phyloP scores from a whole-genome alignment of 2,113 vertebrate genomes.

The Lasiurus borealis region DNA sequence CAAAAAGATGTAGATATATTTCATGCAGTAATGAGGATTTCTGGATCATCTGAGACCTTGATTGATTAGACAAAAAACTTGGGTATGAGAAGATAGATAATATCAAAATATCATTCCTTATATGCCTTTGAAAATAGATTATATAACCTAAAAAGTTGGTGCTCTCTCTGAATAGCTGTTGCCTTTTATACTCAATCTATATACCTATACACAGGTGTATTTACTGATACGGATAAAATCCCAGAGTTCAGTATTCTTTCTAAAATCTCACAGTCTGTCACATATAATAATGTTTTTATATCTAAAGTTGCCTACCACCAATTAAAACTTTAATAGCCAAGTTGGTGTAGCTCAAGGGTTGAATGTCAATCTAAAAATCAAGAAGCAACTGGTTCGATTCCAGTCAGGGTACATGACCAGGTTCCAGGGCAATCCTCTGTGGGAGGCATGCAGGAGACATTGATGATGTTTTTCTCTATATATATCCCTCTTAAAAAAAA shows the following conservation, averaged over 20 bases:
- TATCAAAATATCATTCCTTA: slow-evolving; percentile 46
- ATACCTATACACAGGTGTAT: background rate
- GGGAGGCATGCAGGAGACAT: too few relatives aligned
- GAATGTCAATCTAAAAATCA: too few relatives aligned
- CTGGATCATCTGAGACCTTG: slow-evolving; percentile 3
- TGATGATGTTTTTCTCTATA: too few relatives aligned
- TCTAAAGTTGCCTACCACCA: background rate
- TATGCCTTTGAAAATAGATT: slow-evolving; percentile 30
- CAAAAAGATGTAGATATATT: slow-evolving; percentile 32
- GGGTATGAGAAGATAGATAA: background rate
- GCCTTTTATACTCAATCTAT: slow-evolving; percentile 21
- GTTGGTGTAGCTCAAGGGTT: too few relatives aligned
- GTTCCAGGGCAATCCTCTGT: too few relatives aligned
- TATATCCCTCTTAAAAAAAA: too few relatives aligned
- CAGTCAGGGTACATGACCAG: too few relatives aligned
- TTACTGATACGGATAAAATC: slow-evolving; percentile 17
- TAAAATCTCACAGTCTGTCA: slow-evolving; percentile 14
- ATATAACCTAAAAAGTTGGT: background rate
- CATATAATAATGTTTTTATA: slow-evolving; percentile 36
- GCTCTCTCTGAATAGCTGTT: background rate
- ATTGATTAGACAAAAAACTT: slow-evolving; percentile 32
- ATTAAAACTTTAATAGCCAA: slow-evolving; percentile 29
- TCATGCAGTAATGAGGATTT: background rate
- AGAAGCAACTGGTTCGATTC: too few relatives aligned
- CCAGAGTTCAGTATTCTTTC: slow-evolving; percentile 14